Conservation (phyloP, 2,888 invertebrate species). For the Conchocele bisecta region DNA sequence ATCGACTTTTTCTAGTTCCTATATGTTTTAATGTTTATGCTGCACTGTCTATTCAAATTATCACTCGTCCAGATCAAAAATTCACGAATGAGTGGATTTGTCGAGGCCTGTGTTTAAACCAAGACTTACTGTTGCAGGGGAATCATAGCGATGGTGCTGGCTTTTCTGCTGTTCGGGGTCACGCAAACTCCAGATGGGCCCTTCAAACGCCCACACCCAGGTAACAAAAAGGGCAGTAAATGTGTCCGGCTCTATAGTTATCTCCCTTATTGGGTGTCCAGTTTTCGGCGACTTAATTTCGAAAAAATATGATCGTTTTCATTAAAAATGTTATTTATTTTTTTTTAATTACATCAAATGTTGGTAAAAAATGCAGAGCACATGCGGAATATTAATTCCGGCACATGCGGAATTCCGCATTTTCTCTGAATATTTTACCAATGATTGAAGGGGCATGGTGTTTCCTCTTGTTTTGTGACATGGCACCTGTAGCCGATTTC, state of each 20-base stretch:
- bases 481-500: too few species aligned
- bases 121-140: constrained; percentile 83
- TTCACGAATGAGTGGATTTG: too few species aligned
- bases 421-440: not conserved
- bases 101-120: too few species aligned
- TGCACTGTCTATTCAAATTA: too few species aligned
- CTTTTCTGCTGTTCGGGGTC: constrained; percentile 84
- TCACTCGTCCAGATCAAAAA: too few species aligned
- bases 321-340: not conserved
- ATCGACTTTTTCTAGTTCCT: too few species aligned
- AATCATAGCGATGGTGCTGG: constrained; percentile 83
- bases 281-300: not conserved
- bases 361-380: not conserved
- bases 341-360: not conserved
- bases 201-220: constrained; percentile 85
- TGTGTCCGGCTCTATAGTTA: not conserved
- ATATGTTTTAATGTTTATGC: too few species aligned
- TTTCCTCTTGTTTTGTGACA: not conserved
- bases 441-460: not conserved
- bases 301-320: not conserved
- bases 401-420: not conserved
- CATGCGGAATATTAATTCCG: too few species aligned
- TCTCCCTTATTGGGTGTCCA: not conserved
- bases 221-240: too few species aligned
- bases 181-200: constrained; percentile 85